These are phyloP conservation scores for Erebia aethiops DNA, from an alignment of 2,888 invertebrate species.

Conservation along the genomic window DNA sequence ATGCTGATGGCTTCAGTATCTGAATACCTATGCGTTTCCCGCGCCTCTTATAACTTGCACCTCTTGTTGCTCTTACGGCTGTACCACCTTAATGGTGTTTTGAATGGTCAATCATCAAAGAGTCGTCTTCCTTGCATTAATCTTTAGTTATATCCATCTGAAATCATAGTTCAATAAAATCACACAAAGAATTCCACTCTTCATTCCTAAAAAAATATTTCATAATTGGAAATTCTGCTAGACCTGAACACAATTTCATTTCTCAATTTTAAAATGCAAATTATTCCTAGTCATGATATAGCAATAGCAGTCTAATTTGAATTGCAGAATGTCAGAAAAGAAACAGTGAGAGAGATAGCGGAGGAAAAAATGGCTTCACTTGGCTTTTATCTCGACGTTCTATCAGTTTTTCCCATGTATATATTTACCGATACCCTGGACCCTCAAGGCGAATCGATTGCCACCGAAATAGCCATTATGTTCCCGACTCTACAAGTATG, in stretches of 20 bases:
- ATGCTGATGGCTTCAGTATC: too few species aligned
- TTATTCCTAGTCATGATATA: slow-evolving; percentile 30
- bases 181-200: background rate
- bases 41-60: too few species aligned
- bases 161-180: background rate
- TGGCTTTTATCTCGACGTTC: slow-evolving; percentile 73
- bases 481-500: slow-evolving; percentile 70
- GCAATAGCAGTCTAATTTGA: slow-evolving; percentile 32
- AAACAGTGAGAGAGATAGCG: slow-evolving; percentile 70
- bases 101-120: background rate
- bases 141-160: background rate
- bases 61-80: too few species aligned
- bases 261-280: slow-evolving; percentile 30
- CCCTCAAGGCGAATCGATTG: slow-evolving; percentile 54
- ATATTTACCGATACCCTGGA: slow-evolving; percentile 71
- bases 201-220: slow-evolving; percentile 1
- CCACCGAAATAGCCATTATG: slow-evolving; percentile 61
- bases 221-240: slow-evolving; percentile 16
- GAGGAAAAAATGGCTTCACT: slow-evolving; percentile 70
- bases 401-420: slow-evolving; percentile 71
- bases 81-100: too few species aligned
- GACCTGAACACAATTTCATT: slow-evolving; percentile 17
- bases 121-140: background rate
- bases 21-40: too few species aligned
- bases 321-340: slow-evolving; percentile 63